Evolutionary conservation across 30 jellyfish, hydroid and myxozoan species (phyloP), one percentile per base, ranked within the genome.

Genomic region (Pelagia noctiluca): DNA sequence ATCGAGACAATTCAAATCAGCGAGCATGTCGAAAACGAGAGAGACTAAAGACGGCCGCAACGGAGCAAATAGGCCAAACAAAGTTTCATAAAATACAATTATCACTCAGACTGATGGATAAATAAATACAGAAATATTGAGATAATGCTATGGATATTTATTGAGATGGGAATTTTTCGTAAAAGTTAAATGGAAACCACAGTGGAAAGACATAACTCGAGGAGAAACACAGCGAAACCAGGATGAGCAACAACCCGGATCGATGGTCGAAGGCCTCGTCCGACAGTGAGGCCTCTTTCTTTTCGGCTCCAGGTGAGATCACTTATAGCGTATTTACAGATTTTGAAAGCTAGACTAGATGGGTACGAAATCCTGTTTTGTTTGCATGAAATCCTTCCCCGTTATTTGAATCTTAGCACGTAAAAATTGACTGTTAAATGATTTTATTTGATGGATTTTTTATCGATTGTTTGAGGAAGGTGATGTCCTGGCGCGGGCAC

Each of bases 211-310:
- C 2, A 10, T 3, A 52, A 52, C 16, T 66, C 35, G 57, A 28
- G 3, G 3, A 29, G 12, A 32, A 32, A 32, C 35, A 19, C 18
- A 23, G 31, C 52, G 2, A 26, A 46, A 29, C 52, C 52, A 54
- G 62, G 71, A 82, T 82, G 92, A 82, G 86, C 75, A 50, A 62
- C 49, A 82, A 82, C 60, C 92, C 98, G 26, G 98, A 91, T 86
- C 71, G 98, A 12, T 91, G 98, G 98, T 91, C 98, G 26, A 91
- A 91, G 89, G 95, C 96, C 63, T 91, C 98, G 36, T 85, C 96
- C 75, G 98, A 91, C 76, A 91, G 98, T 79, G 98, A 91, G 83
- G 98, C 98, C 76, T 91, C 98, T 26, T 77, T 91, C 83, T 72
- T 91, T 89, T 78, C 89, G 8, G 69, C 84, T 47, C 87, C 88